Conservation (phyloP, 1,140 invertebrate species). For the Mercenaria mercenaria region DNA sequence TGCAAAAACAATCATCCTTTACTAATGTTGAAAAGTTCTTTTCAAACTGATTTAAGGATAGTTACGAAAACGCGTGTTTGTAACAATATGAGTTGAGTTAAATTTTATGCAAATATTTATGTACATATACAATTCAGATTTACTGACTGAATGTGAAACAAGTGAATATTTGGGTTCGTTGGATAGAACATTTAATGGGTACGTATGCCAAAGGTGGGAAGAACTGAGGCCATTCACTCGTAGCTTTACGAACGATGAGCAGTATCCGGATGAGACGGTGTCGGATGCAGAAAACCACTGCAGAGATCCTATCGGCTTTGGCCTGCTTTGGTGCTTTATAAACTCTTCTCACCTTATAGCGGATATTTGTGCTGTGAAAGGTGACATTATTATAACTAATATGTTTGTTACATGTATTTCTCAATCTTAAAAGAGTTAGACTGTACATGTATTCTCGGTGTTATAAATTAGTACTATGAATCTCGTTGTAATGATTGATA, state of each 20-base stretch:
- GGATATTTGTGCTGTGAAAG: neutral
- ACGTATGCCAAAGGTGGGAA: neutral
- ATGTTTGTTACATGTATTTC: too few relatives aligned
- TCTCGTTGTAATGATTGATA: too few relatives aligned
- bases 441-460: too few relatives aligned
- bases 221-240: neutral
- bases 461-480: too few relatives aligned
- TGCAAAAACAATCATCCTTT: too few relatives aligned
- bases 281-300: constrained; percentile 1
- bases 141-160: neutral
- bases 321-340: neutral
- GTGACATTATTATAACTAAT: too few relatives aligned
- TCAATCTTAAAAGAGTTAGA: too few relatives aligned
- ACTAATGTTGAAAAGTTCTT: too few relatives aligned
- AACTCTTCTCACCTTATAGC: neutral
- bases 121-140: neutral
- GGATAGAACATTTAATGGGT: neutral
- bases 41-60: too few relatives aligned
- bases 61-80: too few relatives aligned
- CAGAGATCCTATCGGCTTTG: neutral
- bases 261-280: neutral
- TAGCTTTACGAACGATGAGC: neutral
- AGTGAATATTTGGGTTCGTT: neutral
- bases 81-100: too few relatives aligned
- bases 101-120: too few relatives aligned